phyloP scores from a whole-genome alignment of 2,797 vertebrate genomes.

The Myotis myotis region DNA sequence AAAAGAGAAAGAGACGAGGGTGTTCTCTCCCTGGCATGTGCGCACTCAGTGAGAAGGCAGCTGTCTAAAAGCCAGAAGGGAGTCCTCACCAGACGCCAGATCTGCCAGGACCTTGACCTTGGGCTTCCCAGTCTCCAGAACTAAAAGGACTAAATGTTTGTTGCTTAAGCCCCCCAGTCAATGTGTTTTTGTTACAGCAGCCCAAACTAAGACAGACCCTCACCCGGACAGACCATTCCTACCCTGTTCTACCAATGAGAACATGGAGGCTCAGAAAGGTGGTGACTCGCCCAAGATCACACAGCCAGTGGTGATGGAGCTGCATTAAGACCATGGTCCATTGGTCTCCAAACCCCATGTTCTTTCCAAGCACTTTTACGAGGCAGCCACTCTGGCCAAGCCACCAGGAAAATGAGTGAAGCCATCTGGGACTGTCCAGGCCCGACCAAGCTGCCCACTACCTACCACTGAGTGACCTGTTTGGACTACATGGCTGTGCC shows the following conservation, averaged over 20 bases:
- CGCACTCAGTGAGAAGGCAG: not conserved
- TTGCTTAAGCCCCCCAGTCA: not conserved
- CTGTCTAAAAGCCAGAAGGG: not conserved
- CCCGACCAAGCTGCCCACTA: no score
- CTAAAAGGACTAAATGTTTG: not conserved
- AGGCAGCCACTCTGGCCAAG: no score
- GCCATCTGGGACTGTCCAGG: no score
- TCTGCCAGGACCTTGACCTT: not conserved
- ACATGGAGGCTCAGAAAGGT: not conserved
- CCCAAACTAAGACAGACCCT: not conserved
- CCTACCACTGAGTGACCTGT: no score
- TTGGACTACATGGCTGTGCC: no score
- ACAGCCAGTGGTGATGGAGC: not conserved
- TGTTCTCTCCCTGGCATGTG: not conserved
- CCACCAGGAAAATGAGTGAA: no score
- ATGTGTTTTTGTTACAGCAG: not conserved
- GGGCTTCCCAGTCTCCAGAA: not conserved
- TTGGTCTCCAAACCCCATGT: not conserved
- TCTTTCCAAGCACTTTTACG: not conserved
- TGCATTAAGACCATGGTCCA: not conserved
- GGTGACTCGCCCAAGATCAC: no score
- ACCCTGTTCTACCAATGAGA: not conserved
- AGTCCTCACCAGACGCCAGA: not conserved
- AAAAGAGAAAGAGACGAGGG: not conserved
- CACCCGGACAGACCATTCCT: not conserved